Evolutionary conservation across 2,888 invertebrate genomes (phyloP), one percentile per base, ranked within the genome.

Genomic region (Elysia crispata): DNA sequence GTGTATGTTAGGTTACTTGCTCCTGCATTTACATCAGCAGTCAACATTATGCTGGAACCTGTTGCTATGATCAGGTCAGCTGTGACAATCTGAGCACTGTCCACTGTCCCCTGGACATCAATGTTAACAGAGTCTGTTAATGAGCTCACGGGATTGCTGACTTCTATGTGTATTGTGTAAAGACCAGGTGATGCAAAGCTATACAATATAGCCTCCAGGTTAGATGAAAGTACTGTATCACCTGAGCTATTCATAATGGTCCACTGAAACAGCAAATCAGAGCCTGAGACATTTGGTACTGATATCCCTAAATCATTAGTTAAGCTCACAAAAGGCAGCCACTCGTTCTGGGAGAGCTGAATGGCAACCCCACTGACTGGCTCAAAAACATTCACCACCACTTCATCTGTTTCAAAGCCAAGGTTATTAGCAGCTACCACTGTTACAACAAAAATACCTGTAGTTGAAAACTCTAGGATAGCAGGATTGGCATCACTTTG

Each of bases 251-350:
- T 57, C 62, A 75, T 76, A 11, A 83, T 50, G 1, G 50, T 67
- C 85, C 86, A 87, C 13, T 23, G 50, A 49, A 84, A 84, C 0
- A 80, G 72, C 0, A 86, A 81, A 76, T 83, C 80, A 28, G 87
- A 85, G 0, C 88, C 88, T 28, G 66, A 60, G 8, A 76, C 57
- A 18, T 80, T 79, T 11, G 73, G 74, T 11, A 83, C 82, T 11
- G 54, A 82, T 13, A 87, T 69, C 20, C 79, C 80, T 11, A 85
- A 76, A 15, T 49, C 54, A 13, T 77, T 82, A n/a, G 81, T 77
- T 1, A 82, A 79, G 15, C 73, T 73, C 33, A 79, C 75, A 73
- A 82, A 84, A 13, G 18, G 54, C 50, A 6, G 75, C 70, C 23
- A 33, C 64, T 50, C 31, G 57, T 1, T 77, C 49, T n/a, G 79